Base-by-base conservation (phyloP, 1,140 invertebrate species). In the Zaprionus kolodkinae region DNA sequence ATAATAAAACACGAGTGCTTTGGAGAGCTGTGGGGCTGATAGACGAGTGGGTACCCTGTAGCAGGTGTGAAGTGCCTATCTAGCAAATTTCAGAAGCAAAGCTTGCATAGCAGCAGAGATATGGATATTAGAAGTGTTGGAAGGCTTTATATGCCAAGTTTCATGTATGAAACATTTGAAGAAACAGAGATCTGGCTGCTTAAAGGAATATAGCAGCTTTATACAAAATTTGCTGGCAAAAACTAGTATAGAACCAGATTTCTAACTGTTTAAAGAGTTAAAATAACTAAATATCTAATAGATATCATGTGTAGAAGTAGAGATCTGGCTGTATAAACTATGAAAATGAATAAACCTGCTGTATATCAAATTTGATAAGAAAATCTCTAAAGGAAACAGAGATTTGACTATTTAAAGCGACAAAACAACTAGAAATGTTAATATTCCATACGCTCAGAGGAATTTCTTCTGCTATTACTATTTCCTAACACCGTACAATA, bases 41-140 rank as follows among this genome's bases (percentile, higher is more conserved):
- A 35, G 60, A 50, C 40, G 7, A 21, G 60, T 25, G 10, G 48
- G 33, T 67, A 27, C 65, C 25, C 27, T 45, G 52, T 55, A 55
- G 11, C 3, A 3, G 7, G 40, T 15, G 40, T 45, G 7, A 35
- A 17, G 15, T 43, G n/a, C 4, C 1, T 54, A n/a, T 21, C 6
- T 12, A 2, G 5, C 11, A 21, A 10, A 2, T 35, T 30, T 15
- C 12, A 3, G 9, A 15, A 15, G 27, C 7, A 6, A 61, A 60
- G 5, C 0, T 21, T 17, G 17, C 17, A 5, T 9, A 15, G 2
- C 15, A 15, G 1, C 40, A 15, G n/a, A 43, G n/a, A 43, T 43
- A 7, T 9, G 6, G 1, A n/a, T 48, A 15, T 7, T 10, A 3
- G 15, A 17, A 3, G 9, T 9, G n/a, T 0, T 15, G 6, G 43